Evolutionary conservation across 2,113 vertebrate genomes (phyloP), one percentile per base, ranked within the genome.

Genomic region (Microcebus griseorufus): DNA sequence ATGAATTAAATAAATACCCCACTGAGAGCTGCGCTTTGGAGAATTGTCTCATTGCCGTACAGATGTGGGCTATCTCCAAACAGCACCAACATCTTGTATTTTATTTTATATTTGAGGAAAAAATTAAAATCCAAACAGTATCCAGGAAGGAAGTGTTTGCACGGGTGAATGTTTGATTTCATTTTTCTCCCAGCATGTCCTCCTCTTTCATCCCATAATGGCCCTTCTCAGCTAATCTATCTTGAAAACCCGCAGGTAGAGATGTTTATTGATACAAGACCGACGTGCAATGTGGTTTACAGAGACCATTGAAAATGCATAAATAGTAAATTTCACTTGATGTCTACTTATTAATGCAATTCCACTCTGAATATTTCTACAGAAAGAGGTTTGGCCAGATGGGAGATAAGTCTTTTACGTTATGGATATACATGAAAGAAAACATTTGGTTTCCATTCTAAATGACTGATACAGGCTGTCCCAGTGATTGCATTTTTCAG

Each of bases 1-100:
- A 98, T 0, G 88, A 98, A 98, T 98, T 99, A 98, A 99, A 98
- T 98, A 98, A 98, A 98, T 98, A 98, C 88, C 99, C 98, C 98
- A 98, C 98, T 98, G 98, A 98, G 98, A 98, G 69, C 97, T 88
- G 95, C 93, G 97, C 97, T 98, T 98, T 98, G 98, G 98, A 98
- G 98, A 98, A 98, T 69, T 97, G 98, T 97, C 98, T 98, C 98
- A 96, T 98, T 98, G 97, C 96, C 13, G 90, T 98, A 94, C 98
- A 98, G 98, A 99, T 98, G 98, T 98, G 96, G 4, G 90, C 98
- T 98, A 98, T 98, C 98, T 99, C 97, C 97, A 98, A 98, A 96
- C 75, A 95, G 97, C 98, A 98, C 98, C 97, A 95, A 96, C 4
- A 5, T 96, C 98, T 98, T 98, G 96, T 96, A 97, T 95, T 97